Conservation (phyloP, 1,140 invertebrate species). For the Atta texana region DNA sequence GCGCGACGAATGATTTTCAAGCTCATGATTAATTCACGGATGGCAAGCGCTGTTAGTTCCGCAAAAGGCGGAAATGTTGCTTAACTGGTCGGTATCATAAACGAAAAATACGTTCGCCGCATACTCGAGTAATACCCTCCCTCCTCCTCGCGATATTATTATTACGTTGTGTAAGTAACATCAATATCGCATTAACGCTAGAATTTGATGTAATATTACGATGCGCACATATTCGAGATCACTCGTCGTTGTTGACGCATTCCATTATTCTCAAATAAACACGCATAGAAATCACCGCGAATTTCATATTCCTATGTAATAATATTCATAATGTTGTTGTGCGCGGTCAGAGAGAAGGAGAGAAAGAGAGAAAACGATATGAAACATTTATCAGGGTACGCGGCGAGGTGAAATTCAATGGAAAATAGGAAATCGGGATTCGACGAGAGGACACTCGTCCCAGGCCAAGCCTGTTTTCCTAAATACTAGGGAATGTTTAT, state of each 20-base stretch:
- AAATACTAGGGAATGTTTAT: slow-evolving; percentile 56
- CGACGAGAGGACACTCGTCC: slow-evolving; percentile 24
- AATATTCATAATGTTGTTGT: slow-evolving; percentile 29
- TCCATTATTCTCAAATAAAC: slow-evolving; percentile 28
- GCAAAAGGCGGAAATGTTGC: slow-evolving; percentile 31
- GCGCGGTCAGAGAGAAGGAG: background rate
- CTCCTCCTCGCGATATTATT: background rate
- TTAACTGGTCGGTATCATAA: slow-evolving; percentile 20
- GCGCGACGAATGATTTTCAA: slow-evolving; percentile 58
- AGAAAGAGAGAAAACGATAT: slow-evolving; percentile 9
- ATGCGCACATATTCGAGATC: background rate
- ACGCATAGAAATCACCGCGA: background rate
- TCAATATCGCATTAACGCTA: slow-evolving; percentile 8
- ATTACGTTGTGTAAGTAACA: background rate
- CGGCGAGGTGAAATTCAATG: slow-evolving; percentile 42
- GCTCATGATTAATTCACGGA: slow-evolving; percentile 59
- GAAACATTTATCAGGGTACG: slow-evolving; percentile 54
- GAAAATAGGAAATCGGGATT: slow-evolving; percentile 60
- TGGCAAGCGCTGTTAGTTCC: slow-evolving; percentile 15
- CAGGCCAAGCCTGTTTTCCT: slow-evolving; percentile 49
- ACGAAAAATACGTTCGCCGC: slow-evolving; percentile 4
- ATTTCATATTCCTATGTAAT: slow-evolving; percentile 22
- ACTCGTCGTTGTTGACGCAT: background rate
- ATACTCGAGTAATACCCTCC: background rate
- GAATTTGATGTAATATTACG: slow-evolving; percentile 8